Conservation (phyloP, 2,797 vertebrate genomes). For the Chelonia mydas region DNA sequence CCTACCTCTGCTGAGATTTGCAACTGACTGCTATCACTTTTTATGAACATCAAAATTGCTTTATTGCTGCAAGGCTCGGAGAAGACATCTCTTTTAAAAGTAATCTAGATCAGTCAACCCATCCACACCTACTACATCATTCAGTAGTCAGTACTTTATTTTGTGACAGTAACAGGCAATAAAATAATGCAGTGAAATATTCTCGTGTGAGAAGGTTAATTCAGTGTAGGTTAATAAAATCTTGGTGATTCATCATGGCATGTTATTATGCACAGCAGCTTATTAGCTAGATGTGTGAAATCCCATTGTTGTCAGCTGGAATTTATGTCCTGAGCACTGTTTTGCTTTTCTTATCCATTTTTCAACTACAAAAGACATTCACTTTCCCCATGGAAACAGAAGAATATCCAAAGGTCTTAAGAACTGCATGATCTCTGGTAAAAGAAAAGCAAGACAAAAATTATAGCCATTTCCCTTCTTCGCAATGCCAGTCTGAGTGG, state of each 20-base stretch:
- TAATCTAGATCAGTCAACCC: constrained; percentile 70
- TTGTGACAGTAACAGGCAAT: constrained; percentile 71
- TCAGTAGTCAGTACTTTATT: constrained; percentile 69
- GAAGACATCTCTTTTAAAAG: constrained; percentile 70
- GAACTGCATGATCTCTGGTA: constrained; percentile 5
- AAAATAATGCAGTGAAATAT: constrained; percentile 76
- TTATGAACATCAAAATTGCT: constrained; percentile 66
- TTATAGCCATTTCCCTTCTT: constrained; percentile 16
- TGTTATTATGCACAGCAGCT: constrained; percentile 57
- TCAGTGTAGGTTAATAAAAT: constrained; percentile 70
- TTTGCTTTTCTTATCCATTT: constrained; percentile 51
- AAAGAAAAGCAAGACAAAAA: constrained; percentile 40
- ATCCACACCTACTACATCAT: constrained; percentile 59
- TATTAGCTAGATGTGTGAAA: constrained; percentile 51
- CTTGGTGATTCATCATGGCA: constrained; percentile 52
- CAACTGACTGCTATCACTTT: constrained; percentile 32
- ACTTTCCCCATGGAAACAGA: neutral
- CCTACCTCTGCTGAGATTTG: constrained; percentile 41
- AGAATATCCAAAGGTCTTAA: constrained; percentile 23
- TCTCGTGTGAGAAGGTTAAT: constrained; percentile 64
- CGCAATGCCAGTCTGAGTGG: neutral
- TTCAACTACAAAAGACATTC: constrained; percentile 22
- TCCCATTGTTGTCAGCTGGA: constrained; percentile 39
- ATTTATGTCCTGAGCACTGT: constrained; percentile 38
- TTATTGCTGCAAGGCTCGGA: constrained; percentile 49